Percentiles rank a stretch among this genome's conserved stretches.
Evolutionary conservation across 2,888 invertebrate species (phyloP).

Genomic region (Sinohyriopsis cumingii): DNA sequence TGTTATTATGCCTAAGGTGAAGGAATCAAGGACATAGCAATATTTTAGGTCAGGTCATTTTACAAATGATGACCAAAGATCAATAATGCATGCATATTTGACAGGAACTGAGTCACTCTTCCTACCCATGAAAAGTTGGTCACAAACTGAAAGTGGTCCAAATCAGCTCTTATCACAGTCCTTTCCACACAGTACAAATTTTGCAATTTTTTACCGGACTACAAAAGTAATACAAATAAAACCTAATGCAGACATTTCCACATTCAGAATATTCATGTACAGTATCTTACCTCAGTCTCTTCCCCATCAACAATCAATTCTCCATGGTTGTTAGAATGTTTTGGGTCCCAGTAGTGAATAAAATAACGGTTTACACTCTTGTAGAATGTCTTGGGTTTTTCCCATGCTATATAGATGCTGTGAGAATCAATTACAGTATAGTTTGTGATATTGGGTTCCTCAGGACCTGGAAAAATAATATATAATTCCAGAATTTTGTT

Average conservation of each 20-base stretch:
- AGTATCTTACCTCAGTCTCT: conserved; percentile 31
- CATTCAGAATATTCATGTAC: background rate
- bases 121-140: too few relatives aligned
- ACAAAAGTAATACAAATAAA: too few relatives aligned
- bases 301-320: conserved; percentile 26
- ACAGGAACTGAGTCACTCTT: too few relatives aligned
- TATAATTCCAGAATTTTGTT: background rate
- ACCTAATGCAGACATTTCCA: background rate
- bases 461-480: conserved; percentile 77
- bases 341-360: conserved; percentile 77
- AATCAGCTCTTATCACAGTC: too few relatives aligned
- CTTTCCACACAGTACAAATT: too few relatives aligned
- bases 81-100: too few relatives aligned
- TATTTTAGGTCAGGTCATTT: too few relatives aligned
- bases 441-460: conserved; percentile 86
- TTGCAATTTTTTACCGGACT: too few relatives aligned
- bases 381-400: conserved; percentile 83
- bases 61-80: too few relatives aligned
- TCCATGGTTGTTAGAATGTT: conserved; percentile 72
- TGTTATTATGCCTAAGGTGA: too few relatives aligned
- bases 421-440: conserved; percentile 87
- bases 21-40: too few relatives aligned
- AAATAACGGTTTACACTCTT: conserved; percentile 87
- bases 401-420: conserved; percentile 89
- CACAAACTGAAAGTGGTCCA: too few relatives aligned